Evolutionary conservation across 2,888 invertebrate species (phyloP).

Genomic region (Heliconius sara): DNA sequence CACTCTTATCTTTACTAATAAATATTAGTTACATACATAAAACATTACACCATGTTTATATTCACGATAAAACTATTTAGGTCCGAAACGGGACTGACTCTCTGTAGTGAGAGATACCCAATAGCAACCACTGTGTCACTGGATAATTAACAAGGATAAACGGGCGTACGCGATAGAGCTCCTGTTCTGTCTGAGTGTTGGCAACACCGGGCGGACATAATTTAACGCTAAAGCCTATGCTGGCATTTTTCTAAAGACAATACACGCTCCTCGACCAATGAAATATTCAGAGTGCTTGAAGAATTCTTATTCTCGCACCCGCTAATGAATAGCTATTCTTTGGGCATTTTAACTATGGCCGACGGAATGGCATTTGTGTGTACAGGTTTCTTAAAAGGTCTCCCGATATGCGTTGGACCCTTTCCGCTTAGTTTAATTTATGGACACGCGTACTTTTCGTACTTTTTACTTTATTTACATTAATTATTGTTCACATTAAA

Average conservation of each 20-base stretch:
- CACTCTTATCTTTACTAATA: constrained; percentile 41
- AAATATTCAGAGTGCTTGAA: constrained; percentile 81
- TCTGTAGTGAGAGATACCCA: constrained; percentile 59
- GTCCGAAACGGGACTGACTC: constrained; percentile 49
- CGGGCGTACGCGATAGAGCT: constrained; percentile 54
- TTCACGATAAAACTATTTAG: constrained; percentile 50
- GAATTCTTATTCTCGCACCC: constrained; percentile 84
- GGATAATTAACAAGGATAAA: constrained; percentile 75
- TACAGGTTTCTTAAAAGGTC: constrained; percentile 83
- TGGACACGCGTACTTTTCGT: constrained; percentile 68
- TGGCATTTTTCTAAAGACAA: constrained; percentile 82
- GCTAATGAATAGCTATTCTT: constrained; percentile 84
- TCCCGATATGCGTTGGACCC: constrained; percentile 78
- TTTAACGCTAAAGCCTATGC: constrained; percentile 72
- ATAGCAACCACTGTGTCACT: constrained; percentile 63
- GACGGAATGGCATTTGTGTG: constrained; percentile 81
- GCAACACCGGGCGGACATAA: constrained; percentile 69
- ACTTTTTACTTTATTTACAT: constrained; percentile 75
- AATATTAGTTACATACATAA: constrained; percentile 35
- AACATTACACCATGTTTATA: constrained; percentile 47
- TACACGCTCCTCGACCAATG: constrained; percentile 74
- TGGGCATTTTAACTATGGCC: constrained; percentile 83
- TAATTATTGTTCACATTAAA: constrained; percentile 75
- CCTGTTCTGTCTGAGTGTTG: constrained; percentile 60
- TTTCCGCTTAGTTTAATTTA: constrained; percentile 82